A percentile compares a stretch with the other conserved stretches of the same genome.
These are phyloP conservation scores for Nomada ferruginata DNA, from an alignment of 2,888 invertebrate species.

Conservation along the genomic window DNA sequence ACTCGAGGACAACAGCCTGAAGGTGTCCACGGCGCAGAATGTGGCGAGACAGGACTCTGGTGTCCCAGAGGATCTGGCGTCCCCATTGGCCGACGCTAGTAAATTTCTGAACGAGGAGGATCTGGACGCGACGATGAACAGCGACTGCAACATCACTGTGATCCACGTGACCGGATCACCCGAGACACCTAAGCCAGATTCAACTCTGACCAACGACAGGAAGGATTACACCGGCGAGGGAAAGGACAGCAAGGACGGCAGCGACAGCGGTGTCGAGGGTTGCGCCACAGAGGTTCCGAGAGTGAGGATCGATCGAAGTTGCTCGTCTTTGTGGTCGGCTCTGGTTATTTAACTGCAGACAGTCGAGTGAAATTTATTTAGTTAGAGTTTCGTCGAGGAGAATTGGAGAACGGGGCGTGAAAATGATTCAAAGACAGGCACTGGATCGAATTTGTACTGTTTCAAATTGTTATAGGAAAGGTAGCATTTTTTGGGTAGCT, in stretches of 20 bases:
- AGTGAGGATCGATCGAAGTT: constrained; percentile 71
- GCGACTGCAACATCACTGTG: constrained; percentile 80
- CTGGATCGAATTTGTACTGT: too few species aligned
- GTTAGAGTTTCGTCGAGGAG: too few species aligned
- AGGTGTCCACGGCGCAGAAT: constrained; percentile 70
- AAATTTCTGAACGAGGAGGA: constrained; percentile 69
- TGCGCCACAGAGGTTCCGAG: constrained; percentile 84
- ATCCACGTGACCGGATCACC: constrained; percentile 76
- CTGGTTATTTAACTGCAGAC: too few species aligned
- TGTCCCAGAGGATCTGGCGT: constrained; percentile 79
- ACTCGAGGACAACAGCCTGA: constrained; percentile 68
- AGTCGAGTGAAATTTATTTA: too few species aligned
- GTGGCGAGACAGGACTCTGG: constrained; percentile 81
- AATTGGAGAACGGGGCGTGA: too few species aligned
- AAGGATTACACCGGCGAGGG: constrained; percentile 74
- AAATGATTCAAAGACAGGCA: too few species aligned
- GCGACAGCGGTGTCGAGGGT: constrained; percentile 93
- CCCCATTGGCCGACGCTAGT: constrained; percentile 68
- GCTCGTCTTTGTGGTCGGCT: neutral
- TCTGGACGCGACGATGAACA: constrained; percentile 74
- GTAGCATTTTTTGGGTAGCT: too few species aligned
- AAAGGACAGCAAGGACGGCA: constrained; percentile 87
- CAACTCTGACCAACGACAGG: constrained; percentile 53
- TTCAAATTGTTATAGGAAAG: too few species aligned
- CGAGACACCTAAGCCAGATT: constrained; percentile 55